A percentile compares a stretch with the other conserved stretches of the same genome.
These are phyloP conservation scores for Metopolophium dirhodum DNA, from an alignment of 1,140 invertebrate genomes.

Conservation along the genomic window DNA sequence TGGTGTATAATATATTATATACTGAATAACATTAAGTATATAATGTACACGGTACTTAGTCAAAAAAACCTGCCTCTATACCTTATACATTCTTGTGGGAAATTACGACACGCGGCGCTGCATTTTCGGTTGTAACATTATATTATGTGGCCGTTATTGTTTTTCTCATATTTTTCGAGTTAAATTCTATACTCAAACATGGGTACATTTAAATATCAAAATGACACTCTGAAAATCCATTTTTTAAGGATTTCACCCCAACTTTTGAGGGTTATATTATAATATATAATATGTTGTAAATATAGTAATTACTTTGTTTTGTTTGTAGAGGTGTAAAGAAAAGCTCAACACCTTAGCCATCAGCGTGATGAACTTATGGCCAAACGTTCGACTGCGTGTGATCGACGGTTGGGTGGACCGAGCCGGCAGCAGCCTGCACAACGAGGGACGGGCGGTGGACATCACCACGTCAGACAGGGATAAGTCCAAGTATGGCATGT, in stretches of 20 bases:
- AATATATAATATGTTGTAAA: not conserved
- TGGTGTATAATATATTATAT: not conserved
- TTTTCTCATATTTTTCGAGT: not conserved
- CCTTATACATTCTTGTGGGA: constrained; percentile 24
- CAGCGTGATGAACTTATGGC: constrained; percentile 98
- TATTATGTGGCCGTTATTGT: not conserved
- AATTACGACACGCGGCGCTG: constrained; percentile 20
- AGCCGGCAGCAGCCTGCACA: constrained; percentile 86
- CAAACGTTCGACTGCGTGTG: constrained; percentile 87
- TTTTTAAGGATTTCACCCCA: not conserved
- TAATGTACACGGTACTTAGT: not conserved
- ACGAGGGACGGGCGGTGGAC: constrained; percentile 94
- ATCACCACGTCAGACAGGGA: constrained; percentile 93
- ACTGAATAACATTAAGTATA: not conserved
- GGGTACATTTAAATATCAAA: not conserved
- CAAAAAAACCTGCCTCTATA: not conserved
- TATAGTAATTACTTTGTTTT: no score
- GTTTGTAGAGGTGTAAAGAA: constrained; percentile 87
- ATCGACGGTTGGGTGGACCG: constrained; percentile 96
- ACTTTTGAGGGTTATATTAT: not conserved
- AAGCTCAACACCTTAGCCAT: constrained; percentile 93
- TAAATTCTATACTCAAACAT: not conserved
- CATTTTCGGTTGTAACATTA: not conserved
- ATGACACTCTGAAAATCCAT: not conserved
- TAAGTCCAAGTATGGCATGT: constrained; percentile 91